Conservation (phyloP, 2,888 invertebrate species). For the Eledona agricola region DNA sequence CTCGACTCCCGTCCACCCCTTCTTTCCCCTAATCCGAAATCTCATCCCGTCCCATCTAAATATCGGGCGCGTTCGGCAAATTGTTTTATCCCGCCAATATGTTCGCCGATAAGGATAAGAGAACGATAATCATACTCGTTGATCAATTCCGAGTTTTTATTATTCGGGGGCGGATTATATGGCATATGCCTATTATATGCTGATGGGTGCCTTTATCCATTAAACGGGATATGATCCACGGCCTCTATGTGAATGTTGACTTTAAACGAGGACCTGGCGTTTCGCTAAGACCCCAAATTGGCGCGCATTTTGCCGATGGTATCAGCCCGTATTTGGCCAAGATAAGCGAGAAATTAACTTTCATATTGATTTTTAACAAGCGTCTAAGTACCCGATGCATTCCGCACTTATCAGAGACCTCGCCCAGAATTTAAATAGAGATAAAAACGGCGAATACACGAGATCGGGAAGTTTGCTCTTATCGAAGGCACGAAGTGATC, state of each 20-base stretch:
- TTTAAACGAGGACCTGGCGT: slow-evolving; percentile 23
- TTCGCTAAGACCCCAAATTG: slow-evolving; percentile 10
- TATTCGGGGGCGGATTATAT: slow-evolving; percentile 17
- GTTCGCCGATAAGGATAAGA: slow-evolving; percentile 37
- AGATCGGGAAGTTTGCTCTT: too few relatives aligned
- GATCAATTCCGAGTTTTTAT: slow-evolving; percentile 24
- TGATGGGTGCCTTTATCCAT: slow-evolving; percentile 30
- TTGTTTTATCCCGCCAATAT: slow-evolving; percentile 40
- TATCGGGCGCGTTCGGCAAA: slow-evolving; percentile 32
- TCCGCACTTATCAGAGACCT: slow-evolving; percentile 13
- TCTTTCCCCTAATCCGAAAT: slow-evolving; percentile 26
- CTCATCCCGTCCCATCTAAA: slow-evolving; percentile 25
- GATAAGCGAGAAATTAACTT: slow-evolving; percentile 20
- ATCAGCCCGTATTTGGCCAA: slow-evolving; percentile 21
- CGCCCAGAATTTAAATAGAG: slow-evolving; percentile 19
- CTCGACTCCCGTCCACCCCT: slow-evolving; percentile 43
- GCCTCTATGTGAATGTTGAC: slow-evolving; percentile 12
- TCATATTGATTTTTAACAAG: slow-evolving; percentile 20
- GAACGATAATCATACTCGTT: slow-evolving; percentile 10
- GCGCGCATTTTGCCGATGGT: slow-evolving; percentile 7
- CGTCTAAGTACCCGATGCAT: slow-evolving; percentile 5
- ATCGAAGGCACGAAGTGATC: too few relatives aligned
- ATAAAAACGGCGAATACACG: too few relatives aligned
- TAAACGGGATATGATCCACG: slow-evolving; percentile 31
- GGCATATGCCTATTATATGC: slow-evolving; percentile 24